Base-by-base conservation (phyloP, 2,113 vertebrate species). In the Prunella fulvescens region DNA sequence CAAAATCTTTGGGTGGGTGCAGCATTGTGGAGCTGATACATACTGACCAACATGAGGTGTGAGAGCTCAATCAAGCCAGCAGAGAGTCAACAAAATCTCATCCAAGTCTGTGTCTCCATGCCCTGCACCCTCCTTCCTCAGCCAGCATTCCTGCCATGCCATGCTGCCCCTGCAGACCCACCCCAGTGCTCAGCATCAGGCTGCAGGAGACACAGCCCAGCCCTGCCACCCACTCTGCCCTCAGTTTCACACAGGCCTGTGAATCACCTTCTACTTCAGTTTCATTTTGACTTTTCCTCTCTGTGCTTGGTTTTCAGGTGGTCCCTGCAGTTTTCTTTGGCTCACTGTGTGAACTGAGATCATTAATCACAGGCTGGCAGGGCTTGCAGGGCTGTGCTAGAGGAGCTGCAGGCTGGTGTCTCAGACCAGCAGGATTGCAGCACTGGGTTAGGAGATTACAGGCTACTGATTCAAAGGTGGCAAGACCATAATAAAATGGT, bases 11-110 rank as follows among this genome's bases (percentile, higher is more conserved):
- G 56, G 33, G 20, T 15, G 33, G 10, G 24, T 22, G 22, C 60
- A 73, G 62, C 69, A 19, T 7, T 31, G 22, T 20, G n/a, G 29
- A 80, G 53, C 35, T 0, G 0, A 56, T 2, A 57, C 4, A 29
- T 10, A 23, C 4, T 10, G 19, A 57, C 42, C 22, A 77, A 44
- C 15, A 9, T 16, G 40, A 69, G 12, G 19, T 78, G 6, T 25
- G 18, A 81, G 74, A 79, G 39, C 37, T 74, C 56, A 35, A 3
- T 25, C n/a, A 51, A 80, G 50, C 7, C 64, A 92, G 61, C 42
- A 58, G 33, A 86, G 48, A 26, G 33, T 28, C 64, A 39, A 9
- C 3, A 12, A 37, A 50, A 77, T 39, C 42, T 72, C 44, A 48
- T 58, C 53, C 47, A 66, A 33, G 10, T 45, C 66, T 4, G 35